Base-by-base conservation (phyloP, 2,888 invertebrate species). In the Pseudococcus viburni region DNA sequence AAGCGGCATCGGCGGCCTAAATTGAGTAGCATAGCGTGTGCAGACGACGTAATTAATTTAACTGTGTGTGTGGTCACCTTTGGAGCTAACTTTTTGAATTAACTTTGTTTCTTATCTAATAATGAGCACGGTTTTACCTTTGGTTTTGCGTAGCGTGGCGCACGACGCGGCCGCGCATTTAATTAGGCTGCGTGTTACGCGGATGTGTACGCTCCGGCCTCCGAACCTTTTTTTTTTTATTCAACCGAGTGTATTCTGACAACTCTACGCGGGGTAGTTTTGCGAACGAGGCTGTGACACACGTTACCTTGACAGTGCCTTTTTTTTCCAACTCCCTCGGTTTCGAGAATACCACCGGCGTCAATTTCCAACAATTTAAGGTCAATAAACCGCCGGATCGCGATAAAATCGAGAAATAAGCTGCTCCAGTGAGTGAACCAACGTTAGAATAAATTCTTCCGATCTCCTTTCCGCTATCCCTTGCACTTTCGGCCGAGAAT, bases 21-120 rank as follows among this genome's bases (percentile, higher is more conserved):
- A 83, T 83, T 46, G 46, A 83, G 80, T 46, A 83, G 46, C 46
- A 39, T 83, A 46, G 80, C 80, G 80, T 83, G 80, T 46, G 80
- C 80, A 19, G 46, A 46, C 80, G 80, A 83, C 80, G 80, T 83
- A 83, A 83, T 83, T 83, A 83, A 46, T 83, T 83, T 83, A 83
- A 46, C 80, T 83, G 80, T 83, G 80, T 73, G 73, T 73, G 73
- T 73, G 73, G 80, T 83, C 80, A 83, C 80, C 80, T 83, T 33
- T 26, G 17, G 42, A 83, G 80, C 46, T 83, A 83, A 83, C 80
- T 83, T 83, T 83, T 83, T 83, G 80, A 83, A 83, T 83, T 46
- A 83, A 83, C 80, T 83, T 83, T 77, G 77, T 39, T 83, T 83
- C 80, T 83, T 83, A 83, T 83, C 80, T 83, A 83, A 83, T 83